A percentile compares a stretch with the other conserved stretches of the same genome.
Evolutionary conservation across 2,888 invertebrate species (phyloP).

Genomic region (Agriopis leucophaearia): DNA sequence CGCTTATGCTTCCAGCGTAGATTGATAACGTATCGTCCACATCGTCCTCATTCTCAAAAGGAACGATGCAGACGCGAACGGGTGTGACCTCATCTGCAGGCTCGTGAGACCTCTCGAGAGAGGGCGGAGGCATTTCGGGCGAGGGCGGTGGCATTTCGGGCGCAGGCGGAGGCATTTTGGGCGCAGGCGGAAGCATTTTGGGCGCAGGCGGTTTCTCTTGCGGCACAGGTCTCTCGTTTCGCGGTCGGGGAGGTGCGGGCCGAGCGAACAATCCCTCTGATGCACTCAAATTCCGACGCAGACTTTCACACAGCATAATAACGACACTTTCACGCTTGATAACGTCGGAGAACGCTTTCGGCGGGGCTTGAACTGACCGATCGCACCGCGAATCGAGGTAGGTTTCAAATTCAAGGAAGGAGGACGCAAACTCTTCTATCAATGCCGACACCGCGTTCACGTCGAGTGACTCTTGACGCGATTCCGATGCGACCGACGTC

Average conservation of each 20-base stretch:
- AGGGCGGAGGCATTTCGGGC: neutral
- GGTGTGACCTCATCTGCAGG: conserved; percentile 3
- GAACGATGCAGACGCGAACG: conserved; percentile 31
- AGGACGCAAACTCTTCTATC: neutral
- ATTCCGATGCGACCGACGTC: neutral
- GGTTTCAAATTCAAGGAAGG: neutral
- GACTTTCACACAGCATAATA: neutral
- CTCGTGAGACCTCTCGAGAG: neutral
- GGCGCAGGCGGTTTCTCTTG: neutral
- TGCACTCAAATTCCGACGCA: neutral
- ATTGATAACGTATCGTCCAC: conserved; percentile 75
- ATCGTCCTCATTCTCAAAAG: conserved; percentile 64
- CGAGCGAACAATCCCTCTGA: conserved; percentile 3
- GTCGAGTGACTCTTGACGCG: too few species aligned
- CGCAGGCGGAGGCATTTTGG: neutral
- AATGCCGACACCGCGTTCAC: neutral
- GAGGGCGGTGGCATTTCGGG: neutral
- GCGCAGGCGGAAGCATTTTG: too few species aligned
- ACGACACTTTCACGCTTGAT: neutral
- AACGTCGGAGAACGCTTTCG: neutral
- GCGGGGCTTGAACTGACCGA: neutral
- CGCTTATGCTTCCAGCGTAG: conserved; percentile 75
- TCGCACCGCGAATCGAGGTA: neutral
- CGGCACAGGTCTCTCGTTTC: neutral
- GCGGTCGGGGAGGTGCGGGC: neutral